Percentiles rank a stretch among this genome's conserved stretches.
Evolutionary conservation across 92 coral and sea anemone genomes (phyloP).

Genomic region (Montipora capitata): DNA sequence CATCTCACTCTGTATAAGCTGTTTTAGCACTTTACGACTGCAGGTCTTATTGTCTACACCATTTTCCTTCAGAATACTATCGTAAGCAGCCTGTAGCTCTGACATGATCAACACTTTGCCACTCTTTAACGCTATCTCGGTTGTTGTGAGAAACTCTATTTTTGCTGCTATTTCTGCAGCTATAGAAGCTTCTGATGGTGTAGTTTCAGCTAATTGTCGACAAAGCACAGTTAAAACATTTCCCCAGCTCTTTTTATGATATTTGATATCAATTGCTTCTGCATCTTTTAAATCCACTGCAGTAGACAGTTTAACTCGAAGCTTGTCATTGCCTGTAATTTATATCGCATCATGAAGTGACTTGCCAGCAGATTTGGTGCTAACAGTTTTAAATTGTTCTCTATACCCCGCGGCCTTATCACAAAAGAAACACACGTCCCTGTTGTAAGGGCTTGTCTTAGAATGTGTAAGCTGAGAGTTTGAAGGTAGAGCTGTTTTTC

Average conservation of each 20-base stretch:
- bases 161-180: conserved; percentile 62
- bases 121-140: conserved; percentile 56
- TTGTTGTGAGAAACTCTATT: conserved; percentile 65
- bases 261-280: conserved; percentile 25
- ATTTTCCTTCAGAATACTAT: conserved; percentile 41
- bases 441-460: conserved; percentile 49
- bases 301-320: conserved; percentile 34
- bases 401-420: conserved; percentile 45
- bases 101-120: conserved; percentile 47
- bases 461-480: conserved; percentile 34
- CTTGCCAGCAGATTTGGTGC: conserved; percentile 54
- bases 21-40: conserved; percentile 38
- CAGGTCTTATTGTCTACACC: conserved; percentile 18
- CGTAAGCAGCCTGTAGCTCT: conserved; percentile 45
- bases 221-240: conserved; percentile 11
- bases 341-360: conserved; percentile 39
- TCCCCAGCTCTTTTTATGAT: conserved; percentile 30
- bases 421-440: conserved; percentile 39
- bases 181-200: background rate
- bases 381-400: conserved; percentile 30
- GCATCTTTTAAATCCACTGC: conserved; percentile 44
- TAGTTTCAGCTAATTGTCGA: conserved; percentile 1
- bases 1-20: conserved; percentile 23
- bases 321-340: conserved; percentile 20
- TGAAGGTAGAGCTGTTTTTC: no score